phyloP scores from a whole-genome alignment of 2,113 vertebrate species.

The Panthera tigris region DNA sequence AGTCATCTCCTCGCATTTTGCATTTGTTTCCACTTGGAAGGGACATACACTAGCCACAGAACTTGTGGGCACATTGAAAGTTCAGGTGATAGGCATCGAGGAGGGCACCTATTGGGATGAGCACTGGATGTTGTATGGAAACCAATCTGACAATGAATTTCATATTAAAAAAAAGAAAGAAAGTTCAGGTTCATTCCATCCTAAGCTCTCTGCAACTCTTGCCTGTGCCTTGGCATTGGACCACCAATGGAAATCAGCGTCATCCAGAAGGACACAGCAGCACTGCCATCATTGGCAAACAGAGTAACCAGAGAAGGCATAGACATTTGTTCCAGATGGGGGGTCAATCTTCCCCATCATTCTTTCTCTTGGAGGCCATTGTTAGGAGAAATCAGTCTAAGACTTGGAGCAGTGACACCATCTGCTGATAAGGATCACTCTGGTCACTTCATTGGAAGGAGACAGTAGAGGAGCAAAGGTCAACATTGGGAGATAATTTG shows the following conservation, averaged over 20 bases:
- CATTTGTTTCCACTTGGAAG: not conserved
- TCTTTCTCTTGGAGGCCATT: not conserved
- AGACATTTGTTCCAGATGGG: not conserved
- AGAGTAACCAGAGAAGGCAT: not conserved
- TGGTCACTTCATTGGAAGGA: not conserved
- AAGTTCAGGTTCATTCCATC: not conserved
- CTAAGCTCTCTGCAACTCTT: not conserved
- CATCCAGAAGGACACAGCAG: not conserved
- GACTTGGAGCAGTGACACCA: not conserved
- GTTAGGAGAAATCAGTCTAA: not conserved
- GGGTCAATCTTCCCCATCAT: not conserved
- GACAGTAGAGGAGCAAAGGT: not conserved
- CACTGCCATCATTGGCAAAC: not conserved
- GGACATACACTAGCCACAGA: not conserved
- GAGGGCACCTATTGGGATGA: too few species aligned
- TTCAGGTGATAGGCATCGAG: not conserved
- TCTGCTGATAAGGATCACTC: not conserved
- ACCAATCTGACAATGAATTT: too few species aligned
- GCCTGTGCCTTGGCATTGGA: not conserved
- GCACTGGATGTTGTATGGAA: too few species aligned
- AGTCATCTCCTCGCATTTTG: not conserved
- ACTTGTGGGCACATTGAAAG: not conserved
- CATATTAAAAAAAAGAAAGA: not conserved
- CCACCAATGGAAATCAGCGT: not conserved
- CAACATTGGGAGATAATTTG: not conserved